phyloP scores from a whole-genome alignment of 2,797 vertebrate genomes.

The Platyrinchus mystaceus region DNA sequence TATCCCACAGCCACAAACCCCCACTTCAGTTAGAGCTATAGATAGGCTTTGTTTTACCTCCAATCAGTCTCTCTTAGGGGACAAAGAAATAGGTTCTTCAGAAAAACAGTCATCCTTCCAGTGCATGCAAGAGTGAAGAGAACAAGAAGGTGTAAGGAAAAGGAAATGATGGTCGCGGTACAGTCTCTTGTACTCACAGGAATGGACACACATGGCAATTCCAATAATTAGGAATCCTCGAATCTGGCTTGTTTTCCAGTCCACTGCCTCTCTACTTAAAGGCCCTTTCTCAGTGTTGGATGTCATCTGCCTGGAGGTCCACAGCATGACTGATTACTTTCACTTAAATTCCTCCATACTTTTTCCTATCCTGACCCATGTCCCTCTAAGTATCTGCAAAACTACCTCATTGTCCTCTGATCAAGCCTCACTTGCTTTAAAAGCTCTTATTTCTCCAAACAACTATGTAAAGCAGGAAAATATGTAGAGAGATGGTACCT shows the following conservation, averaged over 20 bases:
- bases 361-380: background rate
- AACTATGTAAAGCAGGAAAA: background rate
- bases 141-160: background rate
- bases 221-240: background rate
- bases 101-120: background rate
- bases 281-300: background rate
- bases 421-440: background rate
- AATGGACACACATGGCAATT: background rate
- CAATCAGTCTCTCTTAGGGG: fast-evolving
- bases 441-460: background rate
- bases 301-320: background rate
- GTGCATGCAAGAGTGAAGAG: background rate
- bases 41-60: background rate
- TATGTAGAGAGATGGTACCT: background rate
- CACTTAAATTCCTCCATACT: background rate
- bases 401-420: background rate
- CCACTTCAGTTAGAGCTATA: background rate
- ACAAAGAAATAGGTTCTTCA: background rate
- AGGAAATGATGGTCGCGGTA: fast-evolving
- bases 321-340: background rate
- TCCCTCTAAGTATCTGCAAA: background rate
- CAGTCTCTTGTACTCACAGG: background rate
- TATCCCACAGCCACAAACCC: fast-evolving
- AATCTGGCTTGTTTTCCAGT: background rate
- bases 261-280: fast-evolving